Evolutionary conservation across 2,888 invertebrate genomes (phyloP).

Genomic region (Parelbella ahira): DNA sequence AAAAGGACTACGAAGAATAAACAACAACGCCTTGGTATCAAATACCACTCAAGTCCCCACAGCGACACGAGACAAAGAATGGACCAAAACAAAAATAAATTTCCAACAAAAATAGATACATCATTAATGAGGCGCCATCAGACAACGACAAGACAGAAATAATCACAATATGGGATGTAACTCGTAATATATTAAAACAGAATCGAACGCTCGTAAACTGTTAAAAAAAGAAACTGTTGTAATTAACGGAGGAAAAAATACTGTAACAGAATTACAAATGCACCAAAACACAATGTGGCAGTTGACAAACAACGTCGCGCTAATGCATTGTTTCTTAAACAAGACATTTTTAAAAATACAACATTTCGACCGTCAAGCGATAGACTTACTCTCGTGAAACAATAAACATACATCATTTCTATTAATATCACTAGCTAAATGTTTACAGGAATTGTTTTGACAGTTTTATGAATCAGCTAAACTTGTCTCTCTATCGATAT

Average conservation of each 20-base stretch:
- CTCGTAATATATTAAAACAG: constrained; percentile 14
- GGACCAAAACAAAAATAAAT: constrained; percentile 29
- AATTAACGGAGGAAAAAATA: constrained; percentile 26
- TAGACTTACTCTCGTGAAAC: no score
- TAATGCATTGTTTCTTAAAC: constrained; percentile 73
- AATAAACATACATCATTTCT: no score
- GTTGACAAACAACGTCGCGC: constrained; percentile 43
- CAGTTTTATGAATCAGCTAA: no score
- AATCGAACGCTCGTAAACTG: constrained; percentile 20
- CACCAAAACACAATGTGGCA: constrained; percentile 26
- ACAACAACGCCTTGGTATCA: not conserved
- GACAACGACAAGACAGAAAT: constrained; percentile 27
- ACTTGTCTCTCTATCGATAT: no score
- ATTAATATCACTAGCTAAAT: no score
- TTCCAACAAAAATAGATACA: constrained; percentile 30
- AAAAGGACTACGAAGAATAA: no score
- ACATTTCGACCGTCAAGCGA: constrained; percentile 29
- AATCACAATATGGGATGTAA: constrained; percentile 13
- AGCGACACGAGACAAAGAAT: constrained; percentile 16
- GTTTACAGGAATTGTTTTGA: no score
- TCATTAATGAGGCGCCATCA: constrained; percentile 32
- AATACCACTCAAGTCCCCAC: constrained; percentile 13
- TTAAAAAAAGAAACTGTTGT: constrained; percentile 27
- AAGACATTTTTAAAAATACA: constrained; percentile 42
- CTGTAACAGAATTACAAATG: constrained; percentile 16